Evolutionary conservation across 2,888 invertebrate genomes (phyloP), one percentile per base, ranked within the genome.

Genomic region (Orthosia gracilis): DNA sequence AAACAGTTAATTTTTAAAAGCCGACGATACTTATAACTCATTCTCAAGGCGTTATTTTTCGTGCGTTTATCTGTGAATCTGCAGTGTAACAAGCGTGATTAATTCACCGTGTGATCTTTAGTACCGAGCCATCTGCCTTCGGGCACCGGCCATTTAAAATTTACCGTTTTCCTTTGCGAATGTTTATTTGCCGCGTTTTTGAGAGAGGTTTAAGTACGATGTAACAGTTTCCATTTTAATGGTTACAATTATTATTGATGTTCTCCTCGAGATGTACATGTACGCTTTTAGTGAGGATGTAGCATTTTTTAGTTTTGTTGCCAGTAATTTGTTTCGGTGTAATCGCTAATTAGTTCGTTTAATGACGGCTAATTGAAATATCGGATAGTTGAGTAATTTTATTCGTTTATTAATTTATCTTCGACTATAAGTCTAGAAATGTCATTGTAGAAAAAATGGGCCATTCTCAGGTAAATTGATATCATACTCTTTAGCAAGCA

Each of bases 41-140:
- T 89, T 89, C 88, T 75, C 78, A 84, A 90, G 93, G 94, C 93
- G 93, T 94, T 94, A 94, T 94, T 94, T 94, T 90, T 94, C 93
- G 92, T 89, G 79, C 89, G 90, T 93, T 95, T 87, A 96, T 96
- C 96, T 90, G 90, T 76, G 85, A 89, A 96, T 96, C 96, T 94
- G 85, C 85, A 79, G 87, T 87, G 90, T 91, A 94, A 95, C 95
- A 94, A 92, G 93, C 89, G 93, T 95, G 95, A 96, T 95, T 94
- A 95, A 95, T 94, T 91, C 80, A 85, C 84, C 73, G 73, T 82
- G 87, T 83, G 90, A 90, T 90, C 90, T 88, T 89, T 87, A 90
- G 90, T 88, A 86, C 88, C 86, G 89, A 86, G 88, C 89, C 91
- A 92, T 92, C 92, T 91, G 92, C 92, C 94, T 90, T 84, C 77